Conservation (phyloP, 2,797 vertebrate species). For the Aselliscus stoliczkanus region DNA sequence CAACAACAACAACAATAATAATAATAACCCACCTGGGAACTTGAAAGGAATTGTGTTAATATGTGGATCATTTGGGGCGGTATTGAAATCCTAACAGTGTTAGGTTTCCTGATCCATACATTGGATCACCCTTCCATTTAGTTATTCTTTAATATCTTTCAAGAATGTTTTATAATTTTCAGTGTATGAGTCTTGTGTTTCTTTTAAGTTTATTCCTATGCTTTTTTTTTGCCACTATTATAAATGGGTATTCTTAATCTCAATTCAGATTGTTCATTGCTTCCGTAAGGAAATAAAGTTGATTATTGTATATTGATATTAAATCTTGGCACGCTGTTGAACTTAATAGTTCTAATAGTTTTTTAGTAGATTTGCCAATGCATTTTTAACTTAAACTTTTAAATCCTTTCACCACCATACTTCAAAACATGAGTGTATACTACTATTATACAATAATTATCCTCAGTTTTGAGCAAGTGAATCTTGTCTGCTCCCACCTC, state of each 20-base stretch:
- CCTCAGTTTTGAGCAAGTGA: background rate
- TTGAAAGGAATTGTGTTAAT: background rate
- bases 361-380: constrained; percentile 22
- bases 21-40: background rate
- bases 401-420: constrained; percentile 6
- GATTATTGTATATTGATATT: constrained; percentile 53
- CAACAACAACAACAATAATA: too few relatives aligned
- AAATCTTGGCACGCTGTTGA: constrained; percentile 32
- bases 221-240: background rate
- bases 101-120: constrained; percentile 3
- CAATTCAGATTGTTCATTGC: constrained; percentile 17
- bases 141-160: background rate
- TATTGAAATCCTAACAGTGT: background rate
- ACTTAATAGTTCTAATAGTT: constrained; percentile 44
- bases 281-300: constrained; percentile 42
- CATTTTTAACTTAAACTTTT: constrained; percentile 36
- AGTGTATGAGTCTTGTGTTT: background rate
- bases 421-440: background rate
- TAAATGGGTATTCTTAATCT: constrained; percentile 44
- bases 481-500: background rate
- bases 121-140: background rate
- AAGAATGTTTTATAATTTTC: background rate
- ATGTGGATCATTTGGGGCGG: background rate
- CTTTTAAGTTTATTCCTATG: constrained; percentile 38
- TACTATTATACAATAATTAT: background rate